A percentile compares a stretch with the other conserved stretches of the same genome.
Evolutionary conservation across 2,797 vertebrate genomes (phyloP).

Genomic region (Semaprochilodus insignis): DNA sequence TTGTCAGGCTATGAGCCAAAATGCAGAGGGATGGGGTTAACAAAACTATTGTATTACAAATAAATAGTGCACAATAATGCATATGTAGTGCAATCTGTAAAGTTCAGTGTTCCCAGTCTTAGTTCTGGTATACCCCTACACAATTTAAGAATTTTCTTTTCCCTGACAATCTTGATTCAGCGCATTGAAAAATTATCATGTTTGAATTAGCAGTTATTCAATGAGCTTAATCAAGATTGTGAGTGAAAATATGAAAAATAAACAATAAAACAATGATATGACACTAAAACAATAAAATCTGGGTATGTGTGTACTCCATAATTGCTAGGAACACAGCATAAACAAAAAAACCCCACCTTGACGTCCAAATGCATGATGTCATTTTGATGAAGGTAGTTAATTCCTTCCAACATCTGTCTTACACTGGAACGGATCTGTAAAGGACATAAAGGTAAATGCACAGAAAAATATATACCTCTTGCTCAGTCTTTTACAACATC

Average conservation of each 20-base stretch:
- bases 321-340: background rate
- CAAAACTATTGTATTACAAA: background rate
- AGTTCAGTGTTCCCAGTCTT: background rate
- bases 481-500: background rate
- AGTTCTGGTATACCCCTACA: background rate
- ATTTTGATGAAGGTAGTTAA: constrained; percentile 85
- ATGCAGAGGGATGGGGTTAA: constrained; percentile 21
- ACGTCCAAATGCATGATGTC: constrained; percentile 83
- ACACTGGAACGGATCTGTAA: constrained; percentile 86
- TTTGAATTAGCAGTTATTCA: background rate
- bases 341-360: constrained; percentile 71
- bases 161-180: background rate
- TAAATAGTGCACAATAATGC: background rate
- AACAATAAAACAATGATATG: background rate
- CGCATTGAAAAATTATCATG: background rate
- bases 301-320: too few species aligned
- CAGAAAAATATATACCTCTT: background rate
- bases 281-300: background rate
- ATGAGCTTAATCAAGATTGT: too few species aligned
- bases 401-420: constrained; percentile 89
- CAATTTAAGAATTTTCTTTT: background rate
- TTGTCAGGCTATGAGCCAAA: constrained; percentile 88
- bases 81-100: background rate
- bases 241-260: background rate
- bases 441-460: background rate